These are phyloP conservation scores for Drosophila borborema DNA, from an alignment of 2,888 invertebrate genomes.

Conservation along the genomic window DNA sequence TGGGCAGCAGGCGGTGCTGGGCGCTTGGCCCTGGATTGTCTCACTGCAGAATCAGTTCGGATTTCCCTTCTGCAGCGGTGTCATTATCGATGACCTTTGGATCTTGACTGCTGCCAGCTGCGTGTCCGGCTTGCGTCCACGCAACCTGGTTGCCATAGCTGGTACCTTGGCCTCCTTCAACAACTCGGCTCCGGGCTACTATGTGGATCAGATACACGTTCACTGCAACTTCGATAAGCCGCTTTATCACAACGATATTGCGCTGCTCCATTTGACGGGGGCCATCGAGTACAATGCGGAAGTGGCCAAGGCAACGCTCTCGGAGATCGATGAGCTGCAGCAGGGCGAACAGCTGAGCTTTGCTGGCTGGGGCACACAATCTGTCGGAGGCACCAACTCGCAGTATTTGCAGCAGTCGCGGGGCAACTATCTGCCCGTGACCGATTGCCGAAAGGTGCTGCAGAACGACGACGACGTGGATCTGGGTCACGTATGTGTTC, in stretches of 20 bases:
- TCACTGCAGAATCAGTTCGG: constrained; percentile 70
- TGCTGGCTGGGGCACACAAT: constrained; percentile 88
- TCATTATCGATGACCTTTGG: constrained; percentile 65
- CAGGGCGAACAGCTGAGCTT: constrained; percentile 86
- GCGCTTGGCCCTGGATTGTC: constrained; percentile 76
- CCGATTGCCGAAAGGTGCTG: constrained; percentile 86
- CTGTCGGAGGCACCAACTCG: constrained; percentile 84
- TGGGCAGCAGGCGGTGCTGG: constrained; percentile 48
- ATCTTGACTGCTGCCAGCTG: constrained; percentile 82
- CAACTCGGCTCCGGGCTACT: constrained; percentile 40
- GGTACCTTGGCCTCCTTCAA: constrained; percentile 70
- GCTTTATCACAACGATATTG: constrained; percentile 87
- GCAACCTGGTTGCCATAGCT: constrained; percentile 49
- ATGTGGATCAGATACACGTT: constrained; percentile 47
- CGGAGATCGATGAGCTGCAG: constrained; percentile 78
- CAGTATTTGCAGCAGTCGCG: constrained; percentile 87
- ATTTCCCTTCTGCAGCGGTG: constrained; percentile 76
- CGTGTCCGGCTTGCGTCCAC: constrained; percentile 57
- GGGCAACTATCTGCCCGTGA: constrained; percentile 86
- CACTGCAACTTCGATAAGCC: constrained; percentile 77
- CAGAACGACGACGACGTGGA: constrained; percentile 85
- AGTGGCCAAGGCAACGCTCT: constrained; percentile 86
- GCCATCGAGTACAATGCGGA: constrained; percentile 86
- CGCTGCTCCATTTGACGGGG: constrained; percentile 87
- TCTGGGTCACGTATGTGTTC: constrained; percentile 87